These are phyloP conservation scores for Cordilura impudica DNA, from an alignment of 2,888 invertebrate genomes.

Conservation along the genomic window DNA sequence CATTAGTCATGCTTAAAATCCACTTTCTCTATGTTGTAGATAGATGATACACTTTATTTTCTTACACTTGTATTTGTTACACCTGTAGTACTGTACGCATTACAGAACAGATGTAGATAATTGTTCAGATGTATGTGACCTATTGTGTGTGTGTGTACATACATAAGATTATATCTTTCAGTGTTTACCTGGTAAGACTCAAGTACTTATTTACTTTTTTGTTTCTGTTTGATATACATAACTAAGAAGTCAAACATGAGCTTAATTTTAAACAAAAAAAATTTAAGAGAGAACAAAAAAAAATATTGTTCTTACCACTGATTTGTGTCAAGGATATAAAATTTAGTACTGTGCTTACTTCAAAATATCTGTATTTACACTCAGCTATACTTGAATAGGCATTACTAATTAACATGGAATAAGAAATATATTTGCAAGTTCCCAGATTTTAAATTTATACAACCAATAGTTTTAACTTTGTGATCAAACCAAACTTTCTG, in stretches of 20 bases:
- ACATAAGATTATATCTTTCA: background rate
- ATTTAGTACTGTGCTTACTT: slow-evolving; percentile 3
- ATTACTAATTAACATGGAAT: too few relatives aligned
- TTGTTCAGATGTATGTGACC: too few relatives aligned
- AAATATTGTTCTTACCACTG: slow-evolving; percentile 1
- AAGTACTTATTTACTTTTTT: slow-evolving; percentile 7
- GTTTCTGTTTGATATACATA: slow-evolving; percentile 8
- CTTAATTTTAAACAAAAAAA: slow-evolving; percentile 9
- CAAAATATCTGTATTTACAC: background rate
- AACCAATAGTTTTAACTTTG: too few relatives aligned
- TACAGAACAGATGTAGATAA: background rate
- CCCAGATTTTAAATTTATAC: too few relatives aligned
- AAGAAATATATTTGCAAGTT: too few relatives aligned
- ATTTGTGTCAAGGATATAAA: slow-evolving; percentile 38
- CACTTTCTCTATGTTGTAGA: slow-evolving; percentile 21
- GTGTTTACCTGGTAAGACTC: background rate
- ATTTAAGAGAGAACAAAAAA: background rate
- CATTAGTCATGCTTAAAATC: slow-evolving; percentile 18
- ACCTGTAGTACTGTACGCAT: background rate
- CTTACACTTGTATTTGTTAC: background rate
- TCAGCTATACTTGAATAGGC: too few relatives aligned
- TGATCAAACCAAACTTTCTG: too few relatives aligned
- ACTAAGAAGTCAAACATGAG: slow-evolving; percentile 14
- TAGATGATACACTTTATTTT: background rate
- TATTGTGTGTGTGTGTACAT: background rate